Conservation (phyloP, 92 coral and sea anemone genomes). For the Metridium senile region DNA sequence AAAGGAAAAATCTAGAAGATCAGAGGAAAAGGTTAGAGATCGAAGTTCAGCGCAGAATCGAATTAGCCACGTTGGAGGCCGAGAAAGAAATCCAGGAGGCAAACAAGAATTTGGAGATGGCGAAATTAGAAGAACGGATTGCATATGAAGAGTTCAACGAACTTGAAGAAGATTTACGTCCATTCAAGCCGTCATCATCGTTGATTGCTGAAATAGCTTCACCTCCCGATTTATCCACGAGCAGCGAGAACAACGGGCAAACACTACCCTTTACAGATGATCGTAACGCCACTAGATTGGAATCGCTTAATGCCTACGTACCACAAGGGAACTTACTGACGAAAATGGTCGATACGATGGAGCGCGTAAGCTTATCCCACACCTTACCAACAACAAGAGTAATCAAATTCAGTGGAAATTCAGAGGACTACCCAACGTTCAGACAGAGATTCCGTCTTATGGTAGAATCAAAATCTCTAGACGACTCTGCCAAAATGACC, state of each 20-base stretch:
- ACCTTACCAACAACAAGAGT: constrained; percentile 39
- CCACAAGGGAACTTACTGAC: not conserved
- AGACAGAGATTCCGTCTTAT: constrained; percentile 35
- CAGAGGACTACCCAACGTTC: constrained; percentile 39
- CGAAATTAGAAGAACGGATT: not conserved
- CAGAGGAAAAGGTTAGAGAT: not conserved
- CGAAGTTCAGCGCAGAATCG: not conserved
- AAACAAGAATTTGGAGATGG: not conserved
- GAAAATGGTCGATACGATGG: not conserved
- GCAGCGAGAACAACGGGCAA: not conserved
- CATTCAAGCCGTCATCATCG: not conserved
- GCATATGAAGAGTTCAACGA: not conserved
- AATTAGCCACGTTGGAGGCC: not conserved
- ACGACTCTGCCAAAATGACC: constrained; percentile 55
- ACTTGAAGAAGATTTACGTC: not conserved
- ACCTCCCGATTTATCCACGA: not conserved
- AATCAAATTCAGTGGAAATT: constrained; percentile 41
- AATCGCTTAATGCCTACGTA: not conserved
- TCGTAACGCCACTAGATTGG: not conserved
- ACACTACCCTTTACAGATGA: not conserved
- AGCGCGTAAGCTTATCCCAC: not conserved
- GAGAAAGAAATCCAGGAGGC: not conserved
- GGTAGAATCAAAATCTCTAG: constrained; percentile 40
- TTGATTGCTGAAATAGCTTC: not conserved
- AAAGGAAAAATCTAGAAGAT: not conserved